phyloP scores from a whole-genome alignment of 1,140 invertebrate species.

The Drosophila novamexicana region DNA sequence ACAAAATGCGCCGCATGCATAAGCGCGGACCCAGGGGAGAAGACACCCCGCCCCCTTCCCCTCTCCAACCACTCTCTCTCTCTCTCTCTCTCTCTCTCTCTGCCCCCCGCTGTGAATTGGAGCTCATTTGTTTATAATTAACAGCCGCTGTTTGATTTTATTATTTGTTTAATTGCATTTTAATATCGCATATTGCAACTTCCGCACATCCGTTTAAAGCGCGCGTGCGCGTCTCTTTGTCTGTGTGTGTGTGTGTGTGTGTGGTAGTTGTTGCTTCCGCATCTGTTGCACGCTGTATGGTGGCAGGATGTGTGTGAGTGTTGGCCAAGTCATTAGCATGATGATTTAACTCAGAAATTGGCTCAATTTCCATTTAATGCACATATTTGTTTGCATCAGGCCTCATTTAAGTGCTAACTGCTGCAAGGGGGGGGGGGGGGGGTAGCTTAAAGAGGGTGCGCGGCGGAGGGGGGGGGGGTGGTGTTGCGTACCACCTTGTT shows the following conservation, averaged over 20 bases:
- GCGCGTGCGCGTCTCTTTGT: slow-evolving; percentile 2
- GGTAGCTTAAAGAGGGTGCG: not conserved
- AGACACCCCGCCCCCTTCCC: not conserved
- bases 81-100: not conserved
- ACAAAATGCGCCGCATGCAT: slow-evolving; percentile 40
- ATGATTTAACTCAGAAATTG: slow-evolving; percentile 31
- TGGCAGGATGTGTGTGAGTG: slow-evolving; percentile 26
- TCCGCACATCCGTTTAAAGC: slow-evolving; percentile 32
- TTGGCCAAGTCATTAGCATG: slow-evolving; percentile 6
- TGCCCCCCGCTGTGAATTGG: not conserved
- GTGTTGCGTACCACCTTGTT: not conserved
- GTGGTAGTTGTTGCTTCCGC: slow-evolving; percentile 22
- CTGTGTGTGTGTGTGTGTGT: not conserved
- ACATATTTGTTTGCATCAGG: not conserved
- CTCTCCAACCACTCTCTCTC: too few relatives aligned
- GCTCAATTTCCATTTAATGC: slow-evolving; percentile 36
- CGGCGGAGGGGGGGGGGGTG: not conserved
- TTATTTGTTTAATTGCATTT: slow-evolving; percentile 48
- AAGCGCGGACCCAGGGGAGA: slow-evolving; percentile 30
- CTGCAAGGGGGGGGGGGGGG: slow-evolving; percentile 24
- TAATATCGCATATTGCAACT: slow-evolving; percentile 42
- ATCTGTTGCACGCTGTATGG: not conserved
- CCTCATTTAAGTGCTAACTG: slow-evolving; percentile 35
- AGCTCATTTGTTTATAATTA: slow-evolving; percentile 38
- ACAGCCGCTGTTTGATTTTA: slow-evolving; percentile 18